Evolutionary conservation across 2,888 invertebrate genomes (phyloP), one percentile per base, ranked within the genome.

Genomic region (Celastrina argiolus): DNA sequence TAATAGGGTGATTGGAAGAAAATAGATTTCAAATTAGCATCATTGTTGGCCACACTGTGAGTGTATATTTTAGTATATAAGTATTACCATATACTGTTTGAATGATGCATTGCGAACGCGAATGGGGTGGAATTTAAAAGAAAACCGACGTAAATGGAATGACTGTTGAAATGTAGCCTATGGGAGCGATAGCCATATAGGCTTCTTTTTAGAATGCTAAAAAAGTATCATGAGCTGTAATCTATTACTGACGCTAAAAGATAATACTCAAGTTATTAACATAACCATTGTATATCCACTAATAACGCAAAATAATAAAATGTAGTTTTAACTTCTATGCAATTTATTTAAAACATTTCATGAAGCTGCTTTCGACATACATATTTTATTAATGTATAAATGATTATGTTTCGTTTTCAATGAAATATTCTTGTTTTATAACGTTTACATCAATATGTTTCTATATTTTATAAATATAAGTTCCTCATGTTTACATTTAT

Each of bases 21-120:
- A 26, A 14, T 1, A 16, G 1, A 22, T 51, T 45, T 1, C 1
- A 22, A 51, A 12, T 36, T 36, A 10, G 51, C 51, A 26, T 51
- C 22, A 26, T 51, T 4, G 51, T 51, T 26, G 12, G 51, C 51
- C 12, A 51, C 51, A 22, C 22, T 41, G 41, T 41, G 26, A 5
- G 22, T 22, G 18, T 26, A 51, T 51, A 51, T 51, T 51, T 18
- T 51, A 51, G 22, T 51, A 1, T 7, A 22, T 51, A 51, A 51
- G 51, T 51, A 51, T 14, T 51, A 51, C 51, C 14, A 51, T 22
- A 51, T 22, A 51, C 22, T 51, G 26, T 51, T 51, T 51, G 22
- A 51, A 22, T 26, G 22, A 51, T 5, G 51, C 51, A 26, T 51
- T 51, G 51, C 51, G 51, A 51, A 51, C 51, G 51, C 51, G 51